These are phyloP conservation scores for Antheraea yamamai DNA, from an alignment of 2,888 invertebrate species.

Conservation along the genomic window DNA sequence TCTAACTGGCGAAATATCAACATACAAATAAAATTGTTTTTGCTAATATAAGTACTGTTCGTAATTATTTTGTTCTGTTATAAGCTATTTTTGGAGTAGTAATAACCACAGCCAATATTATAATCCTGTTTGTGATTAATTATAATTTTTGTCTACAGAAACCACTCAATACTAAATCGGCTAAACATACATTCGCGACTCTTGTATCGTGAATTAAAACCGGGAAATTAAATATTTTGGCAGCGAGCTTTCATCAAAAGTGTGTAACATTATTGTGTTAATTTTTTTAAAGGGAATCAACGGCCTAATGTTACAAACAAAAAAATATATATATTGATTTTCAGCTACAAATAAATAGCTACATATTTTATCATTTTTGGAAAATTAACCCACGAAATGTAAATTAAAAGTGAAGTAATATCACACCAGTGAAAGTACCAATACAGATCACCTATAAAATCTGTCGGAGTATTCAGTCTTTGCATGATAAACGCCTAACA, in stretches of 20 bases:
- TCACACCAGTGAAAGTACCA: neutral
- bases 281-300: neutral
- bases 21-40: too few relatives aligned
- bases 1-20: too few relatives aligned
- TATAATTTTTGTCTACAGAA: neutral
- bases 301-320: neutral
- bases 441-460: neutral
- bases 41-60: too few relatives aligned
- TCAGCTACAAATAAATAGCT: neutral
- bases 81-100: too few relatives aligned
- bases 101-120: neutral
- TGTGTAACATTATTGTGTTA: neutral
- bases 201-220: neutral
- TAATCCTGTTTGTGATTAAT: neutral
- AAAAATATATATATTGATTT: neutral
- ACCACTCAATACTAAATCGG: neutral
- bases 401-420: too few relatives aligned
- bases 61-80: too few relatives aligned
- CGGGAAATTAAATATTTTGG: neutral
- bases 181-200: neutral
- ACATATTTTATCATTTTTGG: neutral
- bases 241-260: neutral
- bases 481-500: neutral
- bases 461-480: neutral
- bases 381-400: neutral